Conservation (phyloP, 2,888 invertebrate species). For the Rhopalosiphum nymphaeae region DNA sequence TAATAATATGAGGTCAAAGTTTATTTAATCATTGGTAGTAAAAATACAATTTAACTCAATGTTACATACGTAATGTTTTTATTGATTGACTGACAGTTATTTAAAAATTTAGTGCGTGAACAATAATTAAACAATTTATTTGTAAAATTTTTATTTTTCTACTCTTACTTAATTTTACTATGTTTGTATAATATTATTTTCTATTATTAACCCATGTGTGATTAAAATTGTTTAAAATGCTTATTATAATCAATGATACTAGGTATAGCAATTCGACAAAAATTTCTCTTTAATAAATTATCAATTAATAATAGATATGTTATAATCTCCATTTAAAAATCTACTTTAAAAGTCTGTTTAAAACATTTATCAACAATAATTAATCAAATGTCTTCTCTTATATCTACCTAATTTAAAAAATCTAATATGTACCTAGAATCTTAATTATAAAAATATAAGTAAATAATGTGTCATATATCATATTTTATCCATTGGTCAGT, state of each 20-base stretch:
- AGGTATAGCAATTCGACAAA: too few relatives aligned
- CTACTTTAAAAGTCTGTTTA: neutral
- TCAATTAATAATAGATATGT: neutral
- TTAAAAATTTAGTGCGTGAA: neutral
- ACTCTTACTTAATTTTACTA: neutral
- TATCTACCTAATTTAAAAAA: too few relatives aligned
- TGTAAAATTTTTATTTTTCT: too few relatives aligned
- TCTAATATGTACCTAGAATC: neutral
- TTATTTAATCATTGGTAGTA: neutral
- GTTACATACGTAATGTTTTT: neutral
- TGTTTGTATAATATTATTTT: neutral
- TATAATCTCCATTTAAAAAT: neutral
- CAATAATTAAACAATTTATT: neutral
- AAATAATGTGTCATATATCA: neutral
- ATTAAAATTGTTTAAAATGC: neutral
- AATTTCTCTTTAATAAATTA: too few relatives aligned
- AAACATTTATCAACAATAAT: neutral
- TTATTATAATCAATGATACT: too few relatives aligned
- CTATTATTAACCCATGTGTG: neutral
- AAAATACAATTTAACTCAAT: neutral
- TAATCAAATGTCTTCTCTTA: neutral
- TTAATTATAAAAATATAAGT: neutral
- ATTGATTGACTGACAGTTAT: neutral
- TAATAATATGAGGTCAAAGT: slow-evolving; percentile 24
- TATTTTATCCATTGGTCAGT: neutral